phyloP scores from a whole-genome alignment of 2,888 invertebrate species.

The Lithosia quadra region DNA sequence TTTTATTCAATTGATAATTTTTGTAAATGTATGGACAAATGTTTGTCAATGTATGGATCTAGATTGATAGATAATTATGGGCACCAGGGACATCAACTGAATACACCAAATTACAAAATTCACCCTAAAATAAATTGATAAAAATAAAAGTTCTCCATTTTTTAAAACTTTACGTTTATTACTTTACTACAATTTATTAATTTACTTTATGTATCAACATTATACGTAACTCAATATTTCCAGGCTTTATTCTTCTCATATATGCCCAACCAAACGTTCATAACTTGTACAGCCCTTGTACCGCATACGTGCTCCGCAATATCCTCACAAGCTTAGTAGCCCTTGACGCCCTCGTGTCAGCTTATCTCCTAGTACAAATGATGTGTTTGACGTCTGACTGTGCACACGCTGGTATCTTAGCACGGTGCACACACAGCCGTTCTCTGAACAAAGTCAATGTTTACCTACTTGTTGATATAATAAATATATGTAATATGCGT shows the following conservation, averaged over 20 bases:
- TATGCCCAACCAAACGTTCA: background rate
- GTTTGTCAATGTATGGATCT: too few species aligned
- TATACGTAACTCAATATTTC: background rate
- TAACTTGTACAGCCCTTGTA: slow-evolving; percentile 20
- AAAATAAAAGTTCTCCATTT: too few species aligned
- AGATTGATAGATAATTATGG: too few species aligned
- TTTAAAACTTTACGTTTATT: too few species aligned
- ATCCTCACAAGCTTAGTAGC: slow-evolving; percentile 40
- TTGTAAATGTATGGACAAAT: too few species aligned
- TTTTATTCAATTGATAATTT: too few species aligned
- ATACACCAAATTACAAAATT: too few species aligned
- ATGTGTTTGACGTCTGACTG: slow-evolving; percentile 23
- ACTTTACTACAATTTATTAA: too few species aligned
- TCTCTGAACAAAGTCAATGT: slow-evolving; percentile 35
- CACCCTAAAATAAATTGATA: too few species aligned
- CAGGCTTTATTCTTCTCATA: background rate
- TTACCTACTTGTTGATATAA: too few species aligned
- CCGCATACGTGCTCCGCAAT: slow-evolving; percentile 48
- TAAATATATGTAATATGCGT: slow-evolving; percentile 5
- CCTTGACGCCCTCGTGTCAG: slow-evolving; percentile 38
- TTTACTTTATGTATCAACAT: too few species aligned
- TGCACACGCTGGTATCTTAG: slow-evolving; percentile 21
- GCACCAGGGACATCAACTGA: too few species aligned
- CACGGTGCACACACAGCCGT: slow-evolving; percentile 31
- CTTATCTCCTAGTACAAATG: slow-evolving; percentile 49